A percentile compares a stretch with the other conserved stretches of the same genome.
phyloP scores from a whole-genome alignment of 1,140 invertebrate genomes.

The Choristoneura fumiferana region DNA sequence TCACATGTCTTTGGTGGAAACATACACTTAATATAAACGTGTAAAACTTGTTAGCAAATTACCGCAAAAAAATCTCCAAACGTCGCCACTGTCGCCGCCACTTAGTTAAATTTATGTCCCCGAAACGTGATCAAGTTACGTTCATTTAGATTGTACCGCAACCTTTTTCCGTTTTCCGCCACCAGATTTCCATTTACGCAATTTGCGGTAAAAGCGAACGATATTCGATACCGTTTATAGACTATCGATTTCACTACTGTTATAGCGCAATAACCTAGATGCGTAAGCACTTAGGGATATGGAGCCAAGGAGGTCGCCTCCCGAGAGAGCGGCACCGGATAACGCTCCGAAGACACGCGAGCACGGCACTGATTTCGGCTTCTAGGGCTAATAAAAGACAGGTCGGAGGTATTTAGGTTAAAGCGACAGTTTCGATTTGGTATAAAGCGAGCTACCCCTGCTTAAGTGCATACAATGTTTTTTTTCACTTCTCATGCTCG shows the following conservation, averaged over 20 bases:
- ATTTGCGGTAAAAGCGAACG: slow-evolving; percentile 41
- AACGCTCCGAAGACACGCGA: slow-evolving; percentile 54
- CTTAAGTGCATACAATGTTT: too few species aligned
- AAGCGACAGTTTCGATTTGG: too few species aligned
- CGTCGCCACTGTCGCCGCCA: too few species aligned
- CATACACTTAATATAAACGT: too few species aligned
- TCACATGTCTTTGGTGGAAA: too few species aligned
- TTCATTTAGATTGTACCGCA: slow-evolving; percentile 27
- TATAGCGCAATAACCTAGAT: slow-evolving; percentile 58
- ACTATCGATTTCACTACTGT: slow-evolving; percentile 39
- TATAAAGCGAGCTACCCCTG: too few species aligned
- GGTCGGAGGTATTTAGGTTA: neutral
- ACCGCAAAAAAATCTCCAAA: too few species aligned
- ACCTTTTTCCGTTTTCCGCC: slow-evolving; percentile 30
- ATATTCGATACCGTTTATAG: slow-evolving; percentile 36
- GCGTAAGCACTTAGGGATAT: slow-evolving; percentile 62
- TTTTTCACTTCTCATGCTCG: too few species aligned
- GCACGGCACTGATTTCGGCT: slow-evolving; percentile 33
- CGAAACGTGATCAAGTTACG: slow-evolving; percentile 20
- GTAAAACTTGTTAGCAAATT: too few species aligned
- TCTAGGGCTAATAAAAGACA: slow-evolving; percentile 13
- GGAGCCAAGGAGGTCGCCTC: slow-evolving; percentile 54
- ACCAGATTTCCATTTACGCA: slow-evolving; percentile 47
- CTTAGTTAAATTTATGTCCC: neutral
- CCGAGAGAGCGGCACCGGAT: slow-evolving; percentile 47